Evolutionary conservation across 2,113 vertebrate species (phyloP), one percentile per base, ranked within the genome.

Genomic region (Brachionichthys hirsutus): DNA sequence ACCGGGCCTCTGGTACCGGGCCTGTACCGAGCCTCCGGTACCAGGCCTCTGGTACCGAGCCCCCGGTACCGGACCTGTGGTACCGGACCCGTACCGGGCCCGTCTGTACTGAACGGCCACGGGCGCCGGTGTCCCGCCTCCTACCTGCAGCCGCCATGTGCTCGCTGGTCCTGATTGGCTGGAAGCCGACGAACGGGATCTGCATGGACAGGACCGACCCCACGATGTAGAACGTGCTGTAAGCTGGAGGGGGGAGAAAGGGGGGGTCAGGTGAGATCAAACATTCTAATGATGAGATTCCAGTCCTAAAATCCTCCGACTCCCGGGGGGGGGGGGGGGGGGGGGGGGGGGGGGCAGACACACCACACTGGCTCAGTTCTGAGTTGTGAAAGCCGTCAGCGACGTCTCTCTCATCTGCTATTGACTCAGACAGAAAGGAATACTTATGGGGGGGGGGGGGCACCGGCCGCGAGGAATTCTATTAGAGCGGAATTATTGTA

Each of bases 141-240:
- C 78, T 92, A 98, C 96, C 95, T 84, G 96, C 95, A 70, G 96
- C 95, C 67, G 96, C 95, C 95, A 98, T 98, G 89, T 98, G 96
- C 65, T 98, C 95, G 66, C 96, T 98, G 81, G 96, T 98, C 84
- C 96, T 93, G 85, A 98, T 97, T 77, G 96, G 95, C 79, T 98
- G 96, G 87, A 98, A 98, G 81, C 95, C 96, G 66, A 98, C 96
- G 58, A 98, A 98, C 19, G 96, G 96, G 81, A 98, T 92, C 87
- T 98, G 96, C 96, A 98, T 98, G 0, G 96, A 98, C 75, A 98
- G 87, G 74, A 98, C 89, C 73, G 98, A 93, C n/a, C 96, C 96
- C 87, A 98, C 93, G 55, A 98, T 94, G 92, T 94, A 98, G 93
- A 98, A 98, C 73, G 95, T 98, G 92, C 96, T 98, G 86, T 98